A percentile compares a stretch with the other conserved stretches of the same genome.
Conservation (phyloP, 2,888 invertebrate genomes). For the Deilephila porcellus region DNA sequence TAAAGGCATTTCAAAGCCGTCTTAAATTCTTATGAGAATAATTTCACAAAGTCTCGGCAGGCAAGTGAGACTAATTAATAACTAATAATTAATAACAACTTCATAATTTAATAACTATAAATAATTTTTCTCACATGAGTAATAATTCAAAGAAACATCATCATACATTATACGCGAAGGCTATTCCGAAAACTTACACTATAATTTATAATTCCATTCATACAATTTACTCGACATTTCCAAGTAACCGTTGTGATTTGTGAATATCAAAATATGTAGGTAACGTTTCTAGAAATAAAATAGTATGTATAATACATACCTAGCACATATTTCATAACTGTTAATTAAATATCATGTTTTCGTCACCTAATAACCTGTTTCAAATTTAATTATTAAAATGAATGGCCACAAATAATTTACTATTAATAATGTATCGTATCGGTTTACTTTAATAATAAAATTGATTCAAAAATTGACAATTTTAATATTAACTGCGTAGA, state of each 20-base stretch:
- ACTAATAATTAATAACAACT: too few species aligned
- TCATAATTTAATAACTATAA: background rate
- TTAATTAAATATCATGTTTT: too few species aligned
- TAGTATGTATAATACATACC: background rate
- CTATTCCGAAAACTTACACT: constrained; percentile 12
- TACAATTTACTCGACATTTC: constrained; percentile 9
- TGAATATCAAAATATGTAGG: background rate
- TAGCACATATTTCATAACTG: too few species aligned
- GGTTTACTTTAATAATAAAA: background rate
- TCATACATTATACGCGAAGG: constrained; percentile 10
- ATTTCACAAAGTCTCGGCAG: background rate
- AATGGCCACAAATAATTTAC: too few species aligned
- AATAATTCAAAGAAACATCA: constrained; percentile 2
- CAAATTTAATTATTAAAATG: too few species aligned
- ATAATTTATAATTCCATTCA: constrained; percentile 20
- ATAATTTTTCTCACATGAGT: constrained; percentile 13
- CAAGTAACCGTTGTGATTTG: background rate
- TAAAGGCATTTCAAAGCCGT: background rate
- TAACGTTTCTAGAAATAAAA: background rate
- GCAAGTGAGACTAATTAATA: background rate
- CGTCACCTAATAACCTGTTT: too few species aligned
- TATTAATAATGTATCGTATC: background rate
- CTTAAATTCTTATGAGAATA: background rate
- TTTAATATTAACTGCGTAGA: too few species aligned
- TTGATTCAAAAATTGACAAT: too few species aligned